Evolutionary conservation across 2,797 vertebrate species (phyloP).

Genomic region (Brachymystax lenok): DNA sequence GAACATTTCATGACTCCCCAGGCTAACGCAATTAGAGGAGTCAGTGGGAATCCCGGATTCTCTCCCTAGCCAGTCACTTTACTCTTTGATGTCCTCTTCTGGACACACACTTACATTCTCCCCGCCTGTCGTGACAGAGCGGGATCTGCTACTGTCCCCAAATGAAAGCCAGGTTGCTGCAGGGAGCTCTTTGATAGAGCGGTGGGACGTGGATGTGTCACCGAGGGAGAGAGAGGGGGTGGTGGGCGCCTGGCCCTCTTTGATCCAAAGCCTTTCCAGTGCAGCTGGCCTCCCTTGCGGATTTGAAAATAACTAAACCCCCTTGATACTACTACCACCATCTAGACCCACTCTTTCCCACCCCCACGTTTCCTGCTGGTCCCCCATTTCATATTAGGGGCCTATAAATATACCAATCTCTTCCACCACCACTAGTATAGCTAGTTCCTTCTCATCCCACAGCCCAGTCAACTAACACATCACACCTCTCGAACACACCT

Average conservation of each 20-base stretch:
- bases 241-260: constrained; percentile 60
- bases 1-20: constrained; percentile 61
- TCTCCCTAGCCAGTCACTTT: constrained; percentile 37
- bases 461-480: constrained; percentile 21
- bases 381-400: constrained; percentile 67
- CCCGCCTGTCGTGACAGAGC: constrained; percentile 36
- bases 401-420: constrained; percentile 65
- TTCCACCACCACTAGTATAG: constrained; percentile 48
- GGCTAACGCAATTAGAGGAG: constrained; percentile 64
- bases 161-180: constrained; percentile 61
- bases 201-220: constrained; percentile 55
- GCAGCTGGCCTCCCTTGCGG: constrained; percentile 73
- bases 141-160: constrained; percentile 48
- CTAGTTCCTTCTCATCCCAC: constrained; percentile 40
- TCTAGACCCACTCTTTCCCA: constrained; percentile 40
- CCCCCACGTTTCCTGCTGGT: constrained; percentile 59
- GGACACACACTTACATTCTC: constrained; percentile 39
- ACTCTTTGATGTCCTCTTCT: constrained; percentile 43
- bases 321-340: constrained; percentile 50
- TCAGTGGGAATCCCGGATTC: constrained; percentile 23
- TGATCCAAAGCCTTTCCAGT: constrained; percentile 67
- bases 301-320: constrained; percentile 72
- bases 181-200: constrained; percentile 56
- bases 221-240: constrained; percentile 28
- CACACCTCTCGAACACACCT: not conserved